Evolutionary conservation across 2,797 vertebrate genomes (phyloP).

Genomic region (Cyclopterus lumpus): DNA sequence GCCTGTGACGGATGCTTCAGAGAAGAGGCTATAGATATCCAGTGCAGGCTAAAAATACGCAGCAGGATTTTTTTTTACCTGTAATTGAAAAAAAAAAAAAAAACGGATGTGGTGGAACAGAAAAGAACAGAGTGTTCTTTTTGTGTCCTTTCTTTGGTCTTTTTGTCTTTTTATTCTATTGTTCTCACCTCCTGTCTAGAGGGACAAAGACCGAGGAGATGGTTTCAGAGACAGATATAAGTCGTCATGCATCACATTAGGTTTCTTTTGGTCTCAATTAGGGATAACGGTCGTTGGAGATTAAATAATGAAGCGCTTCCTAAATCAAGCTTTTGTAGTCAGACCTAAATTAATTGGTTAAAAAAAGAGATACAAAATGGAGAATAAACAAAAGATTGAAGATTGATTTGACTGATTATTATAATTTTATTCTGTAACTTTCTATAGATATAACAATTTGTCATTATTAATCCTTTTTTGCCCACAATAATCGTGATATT

Average conservation of each 20-base stretch:
- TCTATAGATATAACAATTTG: no score
- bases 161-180: background rate
- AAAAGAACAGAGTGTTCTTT: constrained; percentile 4
- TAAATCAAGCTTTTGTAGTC: no score
- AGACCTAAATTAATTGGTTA: no score
- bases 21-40: constrained; percentile 59
- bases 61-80: constrained; percentile 42
- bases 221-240: background rate
- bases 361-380: no score
- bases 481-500: no score
- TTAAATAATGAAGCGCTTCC: background rate
- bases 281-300: background rate
- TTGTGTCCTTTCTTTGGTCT: background rate
- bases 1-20: constrained; percentile 46
- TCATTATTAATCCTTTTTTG: no score
- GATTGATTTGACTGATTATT: no score
- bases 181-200: background rate
- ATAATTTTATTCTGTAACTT: no score
- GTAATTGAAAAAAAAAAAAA: constrained; percentile 49
- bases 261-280: background rate
- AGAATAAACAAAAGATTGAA: no score
- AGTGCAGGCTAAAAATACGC: constrained; percentile 48
- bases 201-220: background rate
- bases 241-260: background rate
- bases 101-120: constrained; percentile 18